These are phyloP conservation scores for Megaceryle maxima DNA, from an alignment of 2,113 vertebrate genomes.

Conservation along the genomic window DNA sequence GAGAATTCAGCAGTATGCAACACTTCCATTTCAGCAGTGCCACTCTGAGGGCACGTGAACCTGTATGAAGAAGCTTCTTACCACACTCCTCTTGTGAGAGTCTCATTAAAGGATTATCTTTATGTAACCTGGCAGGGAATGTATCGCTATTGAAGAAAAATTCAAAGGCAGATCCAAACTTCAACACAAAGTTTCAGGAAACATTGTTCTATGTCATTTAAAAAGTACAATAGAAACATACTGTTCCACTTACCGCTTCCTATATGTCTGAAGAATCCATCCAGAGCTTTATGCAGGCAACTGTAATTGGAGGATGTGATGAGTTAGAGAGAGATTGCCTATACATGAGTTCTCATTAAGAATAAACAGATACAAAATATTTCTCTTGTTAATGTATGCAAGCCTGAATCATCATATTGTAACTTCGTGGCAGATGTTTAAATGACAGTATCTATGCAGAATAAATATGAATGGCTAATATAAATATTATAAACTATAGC, in stretches of 20 bases:
- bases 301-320: constrained; percentile 1
- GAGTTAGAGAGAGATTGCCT: constrained; percentile 18
- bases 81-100: not conserved
- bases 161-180: not conserved
- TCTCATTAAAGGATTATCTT: not conserved
- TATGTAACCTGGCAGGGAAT: not conserved
- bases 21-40: not conserved
- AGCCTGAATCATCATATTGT: constrained; percentile 39
- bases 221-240: not conserved
- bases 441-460: constrained; percentile 40
- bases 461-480: constrained; percentile 33
- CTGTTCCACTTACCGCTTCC: constrained; percentile 27
- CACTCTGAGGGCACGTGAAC: not conserved
- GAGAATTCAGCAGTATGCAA: not conserved
- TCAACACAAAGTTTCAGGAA: not conserved
- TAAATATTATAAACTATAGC: constrained; percentile 29
- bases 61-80: constrained; percentile 4
- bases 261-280: not conserved
- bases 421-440: constrained; percentile 50
- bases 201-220: not conserved
- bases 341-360: constrained; percentile 21
- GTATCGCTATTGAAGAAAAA: not conserved
- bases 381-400: constrained; percentile 49
- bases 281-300: constrained; percentile 24
- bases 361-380: constrained; percentile 29